Evolutionary conservation across 2,797 vertebrate genomes (phyloP).

Genomic region (Gallinago stenura): DNA sequence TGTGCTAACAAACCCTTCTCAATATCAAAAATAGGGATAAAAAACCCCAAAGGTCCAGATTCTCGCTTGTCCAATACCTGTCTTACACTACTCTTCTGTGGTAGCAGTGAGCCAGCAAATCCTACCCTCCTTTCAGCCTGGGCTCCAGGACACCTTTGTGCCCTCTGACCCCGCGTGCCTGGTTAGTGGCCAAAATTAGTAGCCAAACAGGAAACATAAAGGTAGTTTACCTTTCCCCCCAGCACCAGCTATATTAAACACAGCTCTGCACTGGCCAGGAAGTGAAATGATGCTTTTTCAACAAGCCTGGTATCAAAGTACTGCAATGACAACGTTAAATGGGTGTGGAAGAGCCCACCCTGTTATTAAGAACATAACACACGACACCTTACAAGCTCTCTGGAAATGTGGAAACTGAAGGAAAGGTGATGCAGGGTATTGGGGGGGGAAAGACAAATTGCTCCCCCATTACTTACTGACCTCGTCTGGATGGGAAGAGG

Average conservation of each 20-base stretch:
- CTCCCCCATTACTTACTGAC: neutral
- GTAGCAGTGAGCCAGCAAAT: neutral
- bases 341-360: neutral
- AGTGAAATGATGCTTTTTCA: neutral
- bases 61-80: neutral
- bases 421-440: neutral
- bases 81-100: neutral
- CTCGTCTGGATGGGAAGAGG: accelerated
- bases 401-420: neutral
- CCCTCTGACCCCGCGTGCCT: neutral
- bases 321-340: neutral
- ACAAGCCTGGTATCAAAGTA: neutral
- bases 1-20: neutral
- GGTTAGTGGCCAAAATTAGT: neutral
- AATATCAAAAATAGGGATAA: neutral
- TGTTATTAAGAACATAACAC: neutral
- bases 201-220: neutral
- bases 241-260: neutral
- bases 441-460: neutral
- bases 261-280: neutral
- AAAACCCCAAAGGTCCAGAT: neutral
- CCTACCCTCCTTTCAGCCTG: neutral
- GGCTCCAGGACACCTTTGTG: neutral
- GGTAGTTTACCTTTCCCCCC: neutral
- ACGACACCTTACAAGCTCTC: neutral